Conservation (phyloP, 1,140 invertebrate species). For the Anthonomus grandis region DNA sequence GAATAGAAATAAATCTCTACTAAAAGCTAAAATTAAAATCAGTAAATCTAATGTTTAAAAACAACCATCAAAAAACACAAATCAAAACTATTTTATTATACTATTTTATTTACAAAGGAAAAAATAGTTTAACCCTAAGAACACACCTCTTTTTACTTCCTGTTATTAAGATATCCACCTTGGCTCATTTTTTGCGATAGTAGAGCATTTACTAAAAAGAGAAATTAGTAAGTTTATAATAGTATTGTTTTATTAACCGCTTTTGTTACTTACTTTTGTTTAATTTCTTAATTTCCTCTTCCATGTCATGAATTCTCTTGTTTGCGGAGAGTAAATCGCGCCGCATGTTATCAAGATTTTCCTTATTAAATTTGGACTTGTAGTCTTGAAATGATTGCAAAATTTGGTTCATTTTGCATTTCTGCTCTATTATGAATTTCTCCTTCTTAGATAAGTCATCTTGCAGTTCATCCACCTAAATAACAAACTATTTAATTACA, state of each 20-base stretch:
- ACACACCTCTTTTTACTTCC: no score
- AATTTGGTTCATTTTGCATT: slow-evolving; percentile 17
- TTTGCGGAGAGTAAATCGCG: slow-evolving; percentile 15
- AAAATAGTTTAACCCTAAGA: no score
- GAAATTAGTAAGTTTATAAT: background rate
- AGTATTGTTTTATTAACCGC: background rate
- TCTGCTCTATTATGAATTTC: slow-evolving; percentile 19
- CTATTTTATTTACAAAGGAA: no score
- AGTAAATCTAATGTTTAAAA: no score
- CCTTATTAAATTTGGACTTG: slow-evolving; percentile 24
- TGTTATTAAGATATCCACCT: background rate
- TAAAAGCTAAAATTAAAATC: no score
- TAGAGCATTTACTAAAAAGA: slow-evolving; percentile 27
- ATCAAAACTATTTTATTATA: no score
- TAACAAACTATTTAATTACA: no score
- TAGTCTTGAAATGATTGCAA: slow-evolving; percentile 30
- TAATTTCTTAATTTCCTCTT: slow-evolving; percentile 31
- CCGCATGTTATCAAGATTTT: slow-evolving; percentile 25
- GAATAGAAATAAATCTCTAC: no score
- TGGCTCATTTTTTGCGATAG: slow-evolving; percentile 27
- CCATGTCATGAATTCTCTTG: slow-evolving; percentile 27
- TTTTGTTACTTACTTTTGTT: slow-evolving; percentile 31
- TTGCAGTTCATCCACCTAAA: slow-evolving; percentile 30
- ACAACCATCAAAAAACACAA: no score
- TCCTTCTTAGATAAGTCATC: slow-evolving; percentile 23